These are phyloP conservation scores for Euplexia lucipara DNA, from an alignment of 2,888 invertebrate species.

Conservation along the genomic window DNA sequence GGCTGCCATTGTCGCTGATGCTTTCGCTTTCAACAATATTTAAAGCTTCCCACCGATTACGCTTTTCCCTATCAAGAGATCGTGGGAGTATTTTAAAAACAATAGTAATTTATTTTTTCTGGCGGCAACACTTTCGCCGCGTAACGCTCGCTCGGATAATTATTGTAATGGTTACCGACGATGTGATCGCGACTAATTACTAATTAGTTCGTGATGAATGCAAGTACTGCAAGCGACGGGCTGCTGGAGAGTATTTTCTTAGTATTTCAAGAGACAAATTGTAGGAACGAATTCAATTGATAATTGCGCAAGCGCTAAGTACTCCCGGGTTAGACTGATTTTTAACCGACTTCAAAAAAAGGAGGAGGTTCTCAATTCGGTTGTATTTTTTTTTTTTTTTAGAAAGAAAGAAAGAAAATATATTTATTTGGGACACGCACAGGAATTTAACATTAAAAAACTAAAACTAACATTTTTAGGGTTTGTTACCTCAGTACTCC, in stretches of 20 bases:
- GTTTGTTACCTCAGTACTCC: no score
- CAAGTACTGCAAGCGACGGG: background rate
- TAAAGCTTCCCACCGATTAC: constrained; percentile 86
- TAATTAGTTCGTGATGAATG: constrained; percentile 46
- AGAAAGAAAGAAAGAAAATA: no score
- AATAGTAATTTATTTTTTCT: constrained; percentile 85
- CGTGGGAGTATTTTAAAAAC: constrained; percentile 85
- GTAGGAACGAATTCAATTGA: background rate
- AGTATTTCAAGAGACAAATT: constrained; percentile 1
- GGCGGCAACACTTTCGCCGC: constrained; percentile 85
- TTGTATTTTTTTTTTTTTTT: no score
- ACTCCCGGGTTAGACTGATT: no score
- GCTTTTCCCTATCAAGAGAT: constrained; percentile 88
- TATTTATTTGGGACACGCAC: no score
- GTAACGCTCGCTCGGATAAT: constrained; percentile 79
- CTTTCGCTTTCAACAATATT: constrained; percentile 85
- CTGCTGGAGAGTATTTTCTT: constrained; percentile 1
- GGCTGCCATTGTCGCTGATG: constrained; percentile 77
- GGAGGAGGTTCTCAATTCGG: no score
- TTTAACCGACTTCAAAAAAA: no score
- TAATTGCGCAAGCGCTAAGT: no score
- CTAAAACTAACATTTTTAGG: no score
- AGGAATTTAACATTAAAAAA: no score
- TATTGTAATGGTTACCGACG: constrained; percentile 66
- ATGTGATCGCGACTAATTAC: constrained; percentile 73